Percentiles rank a stretch among this genome's conserved stretches.
Evolutionary conservation across 2,113 vertebrate species (phyloP).

Genomic region (Azemiops feae): DNA sequence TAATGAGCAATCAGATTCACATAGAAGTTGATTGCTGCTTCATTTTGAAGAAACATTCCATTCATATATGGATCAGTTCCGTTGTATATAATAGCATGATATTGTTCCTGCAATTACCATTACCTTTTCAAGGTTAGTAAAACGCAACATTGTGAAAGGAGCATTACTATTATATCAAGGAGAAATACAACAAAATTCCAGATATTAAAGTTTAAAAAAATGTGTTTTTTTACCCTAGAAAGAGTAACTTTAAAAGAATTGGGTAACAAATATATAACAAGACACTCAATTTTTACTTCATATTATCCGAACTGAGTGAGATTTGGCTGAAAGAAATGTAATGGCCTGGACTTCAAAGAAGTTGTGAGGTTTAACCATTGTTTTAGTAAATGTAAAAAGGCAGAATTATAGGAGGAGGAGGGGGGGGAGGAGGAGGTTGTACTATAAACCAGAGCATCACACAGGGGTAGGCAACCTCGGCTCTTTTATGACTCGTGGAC

Average conservation of each 20-base stretch:
- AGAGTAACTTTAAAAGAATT: background rate
- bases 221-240: background rate
- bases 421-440: no score
- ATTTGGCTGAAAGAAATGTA: background rate
- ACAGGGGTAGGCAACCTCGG: no score
- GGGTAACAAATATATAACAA: background rate
- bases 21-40: background rate
- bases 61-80: background rate
- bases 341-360: background rate
- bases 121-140: background rate
- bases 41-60: background rate
- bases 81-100: background rate
- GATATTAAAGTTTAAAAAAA: background rate
- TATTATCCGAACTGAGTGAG: background rate
- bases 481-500: no score
- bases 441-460: background rate
- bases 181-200: constrained; percentile 3
- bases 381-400: background rate
- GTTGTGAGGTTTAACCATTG: background rate
- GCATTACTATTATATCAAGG: background rate
- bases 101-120: background rate
- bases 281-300: background rate
- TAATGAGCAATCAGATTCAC: background rate
- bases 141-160: background rate
- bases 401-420: background rate